phyloP scores from a whole-genome alignment of 2,888 invertebrate species.

The Falcaria lacertinaria region DNA sequence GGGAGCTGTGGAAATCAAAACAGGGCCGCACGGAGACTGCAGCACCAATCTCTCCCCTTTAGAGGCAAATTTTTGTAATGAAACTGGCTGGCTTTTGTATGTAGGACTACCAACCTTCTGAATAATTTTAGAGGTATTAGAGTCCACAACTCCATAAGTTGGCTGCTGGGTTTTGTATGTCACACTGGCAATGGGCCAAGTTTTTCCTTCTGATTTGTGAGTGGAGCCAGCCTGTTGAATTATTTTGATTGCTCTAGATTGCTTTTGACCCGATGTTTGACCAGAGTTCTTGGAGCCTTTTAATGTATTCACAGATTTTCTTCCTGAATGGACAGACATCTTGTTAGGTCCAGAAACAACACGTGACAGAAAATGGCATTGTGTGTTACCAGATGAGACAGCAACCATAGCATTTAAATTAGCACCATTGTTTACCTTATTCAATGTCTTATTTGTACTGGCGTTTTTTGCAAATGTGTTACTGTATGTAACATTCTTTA shows the following conservation, averaged over 20 bases:
- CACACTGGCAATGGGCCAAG: slow-evolving; percentile 63
- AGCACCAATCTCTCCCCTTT: slow-evolving; percentile 66
- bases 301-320: slow-evolving; percentile 60
- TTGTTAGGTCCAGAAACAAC: slow-evolving; percentile 74
- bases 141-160: slow-evolving; percentile 54
- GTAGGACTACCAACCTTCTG: slow-evolving; percentile 72
- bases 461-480: slow-evolving; percentile 66
- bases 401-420: slow-evolving; percentile 69
- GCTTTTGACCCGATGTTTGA: slow-evolving; percentile 56
- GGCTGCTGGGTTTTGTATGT: slow-evolving; percentile 61
- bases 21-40: slow-evolving; percentile 69
- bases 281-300: slow-evolving; percentile 59
- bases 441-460: slow-evolving; percentile 61
- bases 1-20: slow-evolving; percentile 64
- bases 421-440: slow-evolving; percentile 73
- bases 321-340: slow-evolving; percentile 70
- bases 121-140: slow-evolving; percentile 64
- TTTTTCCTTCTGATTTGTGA: slow-evolving; percentile 62
- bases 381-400: slow-evolving; percentile 60
- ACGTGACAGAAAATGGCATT: slow-evolving; percentile 70
- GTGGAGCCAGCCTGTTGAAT: slow-evolving; percentile 70
- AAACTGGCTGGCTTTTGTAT: slow-evolving; percentile 50
- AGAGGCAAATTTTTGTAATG: slow-evolving; percentile 51
- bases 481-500: slow-evolving; percentile 67
- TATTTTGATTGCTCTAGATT: slow-evolving; percentile 77